Evolutionary conservation across 1,140 invertebrate species (phyloP).

Genomic region (Bombus haemorrhoidalis): DNA sequence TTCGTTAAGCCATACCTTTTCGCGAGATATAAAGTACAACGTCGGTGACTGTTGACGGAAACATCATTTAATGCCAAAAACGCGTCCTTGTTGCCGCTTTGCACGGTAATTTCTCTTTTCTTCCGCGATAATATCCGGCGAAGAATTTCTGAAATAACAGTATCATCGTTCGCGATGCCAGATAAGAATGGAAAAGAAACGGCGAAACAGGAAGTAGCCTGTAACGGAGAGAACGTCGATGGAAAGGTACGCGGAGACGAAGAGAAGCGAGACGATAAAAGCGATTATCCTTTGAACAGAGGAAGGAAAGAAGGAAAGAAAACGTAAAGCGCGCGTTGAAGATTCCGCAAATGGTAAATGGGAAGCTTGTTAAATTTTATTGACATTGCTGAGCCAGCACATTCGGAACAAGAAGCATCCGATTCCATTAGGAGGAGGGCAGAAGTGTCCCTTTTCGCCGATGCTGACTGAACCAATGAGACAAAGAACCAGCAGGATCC

Average conservation of each 20-base stretch:
- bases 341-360: slow-evolving; percentile 76
- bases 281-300: slow-evolving; percentile 49
- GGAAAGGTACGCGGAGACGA: neutral
- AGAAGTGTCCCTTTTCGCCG: slow-evolving; percentile 35
- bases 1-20: neutral
- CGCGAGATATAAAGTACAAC: neutral
- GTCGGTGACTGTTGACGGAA: slow-evolving; percentile 10
- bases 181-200: slow-evolving; percentile 18
- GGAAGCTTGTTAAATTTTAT: slow-evolving; percentile 78
- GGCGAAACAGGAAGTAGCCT: slow-evolving; percentile 30
- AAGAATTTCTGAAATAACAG: slow-evolving; percentile 40
- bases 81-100: no score
- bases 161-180: slow-evolving; percentile 24
- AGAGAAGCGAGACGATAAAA: slow-evolving; percentile 44
- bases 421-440: slow-evolving; percentile 69
- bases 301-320: slow-evolving; percentile 38
- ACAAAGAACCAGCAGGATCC: slow-evolving; percentile 39
- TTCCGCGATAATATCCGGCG: slow-evolving; percentile 24
- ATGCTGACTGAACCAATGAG: slow-evolving; percentile 34
- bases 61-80: slow-evolving; percentile 14
- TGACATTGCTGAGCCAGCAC: slow-evolving; percentile 67
- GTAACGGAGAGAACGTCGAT: neutral
- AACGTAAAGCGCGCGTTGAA: slow-evolving; percentile 48
- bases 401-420: slow-evolving; percentile 71
- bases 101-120: neutral